A percentile compares a stretch with the other conserved stretches of the same genome.
These are phyloP conservation scores for Barbus barbus DNA, from an alignment of 2,113 vertebrate genomes.

Conservation along the genomic window DNA sequence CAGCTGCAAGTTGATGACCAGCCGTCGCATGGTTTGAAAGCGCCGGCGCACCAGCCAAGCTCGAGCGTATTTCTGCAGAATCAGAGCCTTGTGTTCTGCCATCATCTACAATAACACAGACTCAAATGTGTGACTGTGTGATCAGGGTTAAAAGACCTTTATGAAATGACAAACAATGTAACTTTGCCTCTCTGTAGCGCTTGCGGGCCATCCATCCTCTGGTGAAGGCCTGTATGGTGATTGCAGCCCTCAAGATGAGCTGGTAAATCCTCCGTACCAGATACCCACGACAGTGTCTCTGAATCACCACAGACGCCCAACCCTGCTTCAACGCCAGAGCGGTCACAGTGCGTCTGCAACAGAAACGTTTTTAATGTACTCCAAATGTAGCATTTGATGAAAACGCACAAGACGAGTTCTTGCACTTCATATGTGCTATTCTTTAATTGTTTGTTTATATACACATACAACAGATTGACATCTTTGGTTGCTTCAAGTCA, in stretches of 20 bases:
- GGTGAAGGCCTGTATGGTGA: slow-evolving; percentile 89
- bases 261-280: slow-evolving; percentile 82
- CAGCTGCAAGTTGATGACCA: slow-evolving; percentile 93
- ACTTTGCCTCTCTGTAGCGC: slow-evolving; percentile 79
- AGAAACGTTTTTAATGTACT: neutral
- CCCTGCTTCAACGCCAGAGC: slow-evolving; percentile 82
- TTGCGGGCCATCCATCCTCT: slow-evolving; percentile 88
- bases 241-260: slow-evolving; percentile 79
- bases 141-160: no score
- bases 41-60: slow-evolving; percentile 91
- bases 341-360: slow-evolving; percentile 81
- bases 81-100: slow-evolving; percentile 87
- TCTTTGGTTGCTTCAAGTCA: neutral
- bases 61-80: slow-evolving; percentile 91
- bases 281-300: slow-evolving; percentile 86
- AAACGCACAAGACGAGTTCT: neutral
- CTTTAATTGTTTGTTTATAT: neutral
- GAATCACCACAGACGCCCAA: slow-evolving; percentile 88
- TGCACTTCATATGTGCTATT: neutral
- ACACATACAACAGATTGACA: neutral
- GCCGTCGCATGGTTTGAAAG: slow-evolving; percentile 89
- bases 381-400: neutral
- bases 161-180: neutral
- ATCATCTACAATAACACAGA: slow-evolving; percentile 77
- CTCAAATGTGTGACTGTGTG: neutral